Evolutionary conservation across 2,113 vertebrate genomes (phyloP).

Genomic region (Sander lucioperca): DNA sequence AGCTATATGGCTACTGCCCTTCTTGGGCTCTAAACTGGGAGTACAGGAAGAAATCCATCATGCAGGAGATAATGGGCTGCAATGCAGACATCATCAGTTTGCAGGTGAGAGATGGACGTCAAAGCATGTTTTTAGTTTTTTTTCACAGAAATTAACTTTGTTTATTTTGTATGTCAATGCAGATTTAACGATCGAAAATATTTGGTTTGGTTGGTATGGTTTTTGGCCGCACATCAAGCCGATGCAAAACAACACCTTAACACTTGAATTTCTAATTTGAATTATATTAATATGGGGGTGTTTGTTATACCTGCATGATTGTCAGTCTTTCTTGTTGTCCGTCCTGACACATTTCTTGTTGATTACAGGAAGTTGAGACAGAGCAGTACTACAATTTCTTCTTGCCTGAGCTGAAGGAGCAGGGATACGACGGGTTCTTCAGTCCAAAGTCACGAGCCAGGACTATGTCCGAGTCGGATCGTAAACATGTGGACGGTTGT

Average conservation of each 20-base stretch:
- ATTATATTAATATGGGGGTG: too few species aligned
- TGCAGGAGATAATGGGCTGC: conserved; percentile 97
- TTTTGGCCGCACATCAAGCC: neutral
- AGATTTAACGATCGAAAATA: neutral
- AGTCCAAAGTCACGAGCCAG: conserved; percentile 98
- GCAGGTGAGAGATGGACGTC: conserved; percentile 86
- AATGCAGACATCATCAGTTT: conserved; percentile 97
- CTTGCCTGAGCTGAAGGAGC: conserved; percentile 95
- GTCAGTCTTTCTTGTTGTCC: neutral
- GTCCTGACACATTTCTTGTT: conserved; percentile 17
- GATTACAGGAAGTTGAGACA: conserved; percentile 93
- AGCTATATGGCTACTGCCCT: conserved; percentile 98
- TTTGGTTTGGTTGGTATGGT: neutral
- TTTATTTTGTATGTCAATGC: neutral
- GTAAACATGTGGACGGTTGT: conserved; percentile 97
- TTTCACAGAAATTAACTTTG: neutral
- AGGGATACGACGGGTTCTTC: conserved; percentile 98
- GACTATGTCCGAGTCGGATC: conserved; percentile 98
- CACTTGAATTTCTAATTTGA: too few species aligned
- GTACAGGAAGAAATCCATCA: conserved; percentile 99
- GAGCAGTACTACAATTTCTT: conserved; percentile 98
- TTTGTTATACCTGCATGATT: neutral
- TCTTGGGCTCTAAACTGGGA: conserved; percentile 98
- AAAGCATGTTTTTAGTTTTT: neutral
- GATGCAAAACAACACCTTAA: neutral